Evolutionary conservation across 1,140 invertebrate species (phyloP).

Genomic region (Heliconius eleuchia): DNA sequence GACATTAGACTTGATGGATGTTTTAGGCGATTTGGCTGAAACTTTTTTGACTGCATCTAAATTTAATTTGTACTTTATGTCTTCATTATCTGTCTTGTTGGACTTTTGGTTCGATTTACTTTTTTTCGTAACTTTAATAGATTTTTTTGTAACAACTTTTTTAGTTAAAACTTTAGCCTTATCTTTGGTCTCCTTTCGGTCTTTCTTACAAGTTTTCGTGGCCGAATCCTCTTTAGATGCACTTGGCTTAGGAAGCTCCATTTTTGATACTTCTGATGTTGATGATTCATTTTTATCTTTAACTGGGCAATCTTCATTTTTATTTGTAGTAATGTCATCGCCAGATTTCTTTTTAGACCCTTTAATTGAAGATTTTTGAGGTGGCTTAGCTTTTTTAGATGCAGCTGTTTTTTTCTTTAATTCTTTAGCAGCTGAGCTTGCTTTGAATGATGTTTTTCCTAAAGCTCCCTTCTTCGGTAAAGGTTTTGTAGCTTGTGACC

Average conservation of each 20-base stretch:
- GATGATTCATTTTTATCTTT: conserved; percentile 52
- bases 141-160: conserved; percentile 58
- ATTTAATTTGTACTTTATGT: conserved; percentile 73
- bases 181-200: conserved; percentile 67
- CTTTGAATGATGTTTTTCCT: conserved; percentile 66
- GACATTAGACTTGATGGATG: conserved; percentile 56
- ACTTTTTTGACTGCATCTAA: conserved; percentile 58
- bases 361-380: conserved; percentile 57
- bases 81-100: conserved; percentile 50
- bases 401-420: conserved; percentile 57
- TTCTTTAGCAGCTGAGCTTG: conserved; percentile 55
- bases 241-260: conserved; percentile 49
- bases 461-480: conserved; percentile 68
- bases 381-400: conserved; percentile 60
- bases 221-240: conserved; percentile 55
- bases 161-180: conserved; percentile 59
- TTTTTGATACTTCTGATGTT: conserved; percentile 48
- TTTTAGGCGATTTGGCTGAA: conserved; percentile 56
- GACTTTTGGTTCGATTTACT: conserved; percentile 44
- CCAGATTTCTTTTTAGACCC: conserved; percentile 54
- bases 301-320: conserved; percentile 48
- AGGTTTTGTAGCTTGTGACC: conserved; percentile 75
- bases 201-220: conserved; percentile 67
- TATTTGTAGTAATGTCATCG: conserved; percentile 50
- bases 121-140: conserved; percentile 50